Evolutionary conservation across 2,797 vertebrate species (phyloP).

Genomic region (Megaceryle alcyon): DNA sequence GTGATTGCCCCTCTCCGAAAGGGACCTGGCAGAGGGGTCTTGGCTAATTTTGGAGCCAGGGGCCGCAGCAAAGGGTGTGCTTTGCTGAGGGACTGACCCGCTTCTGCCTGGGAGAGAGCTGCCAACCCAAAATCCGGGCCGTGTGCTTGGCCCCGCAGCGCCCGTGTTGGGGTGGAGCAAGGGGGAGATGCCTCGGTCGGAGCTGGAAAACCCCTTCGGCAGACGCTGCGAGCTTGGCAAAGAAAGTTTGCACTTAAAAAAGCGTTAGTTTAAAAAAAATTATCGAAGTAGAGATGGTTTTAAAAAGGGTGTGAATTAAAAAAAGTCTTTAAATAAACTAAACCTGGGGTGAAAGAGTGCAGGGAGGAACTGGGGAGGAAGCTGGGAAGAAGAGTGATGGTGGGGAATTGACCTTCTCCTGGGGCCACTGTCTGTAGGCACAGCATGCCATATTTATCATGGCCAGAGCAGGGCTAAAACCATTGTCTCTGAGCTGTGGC

Average conservation of each 20-base stretch:
- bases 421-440: not conserved
- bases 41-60: not conserved
- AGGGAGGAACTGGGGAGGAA: fast-evolving
- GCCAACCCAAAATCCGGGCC: not conserved
- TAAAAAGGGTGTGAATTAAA: not conserved
- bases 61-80: not conserved
- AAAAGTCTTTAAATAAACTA: not conserved
- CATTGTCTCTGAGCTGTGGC: no score
- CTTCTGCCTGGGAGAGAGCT: not conserved
- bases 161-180: fast-evolving
- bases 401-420: not conserved
- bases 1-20: no score
- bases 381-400: not conserved
- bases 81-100: not conserved
- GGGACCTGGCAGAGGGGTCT: no score
- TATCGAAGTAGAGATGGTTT: not conserved
- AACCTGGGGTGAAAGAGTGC: not conserved
- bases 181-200: not conserved
- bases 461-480: no score
- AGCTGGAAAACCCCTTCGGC: not conserved
- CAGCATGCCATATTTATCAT: fast-evolving
- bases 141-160: not conserved
- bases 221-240: fast-evolving
- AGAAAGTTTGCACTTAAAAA: not conserved
- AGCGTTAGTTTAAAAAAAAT: not conserved